Percentiles rank a stretch among this genome's conserved stretches.
Evolutionary conservation across 2,888 invertebrate genomes (phyloP).

Genomic region (Tiliacea citrago): DNA sequence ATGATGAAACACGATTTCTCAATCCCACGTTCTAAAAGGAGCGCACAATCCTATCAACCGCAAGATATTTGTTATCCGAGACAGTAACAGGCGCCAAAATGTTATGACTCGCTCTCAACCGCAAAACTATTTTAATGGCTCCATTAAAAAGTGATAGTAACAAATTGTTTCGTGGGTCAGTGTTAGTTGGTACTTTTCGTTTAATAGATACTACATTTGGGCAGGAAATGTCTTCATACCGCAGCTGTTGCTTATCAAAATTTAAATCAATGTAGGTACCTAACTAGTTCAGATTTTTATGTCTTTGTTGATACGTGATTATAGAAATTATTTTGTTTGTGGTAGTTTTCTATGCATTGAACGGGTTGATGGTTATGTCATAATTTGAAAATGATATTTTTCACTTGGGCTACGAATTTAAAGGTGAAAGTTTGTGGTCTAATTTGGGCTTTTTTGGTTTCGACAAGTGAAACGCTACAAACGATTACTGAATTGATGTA

Average conservation of each 20-base stretch:
- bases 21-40: constrained; percentile 72
- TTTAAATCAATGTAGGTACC: constrained; percentile 67
- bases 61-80: constrained; percentile 83
- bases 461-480: constrained; percentile 19
- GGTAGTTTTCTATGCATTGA: constrained; percentile 45
- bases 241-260: constrained; percentile 69
- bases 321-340: constrained; percentile 42
- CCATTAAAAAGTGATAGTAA: constrained; percentile 89
- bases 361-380: constrained; percentile 24
- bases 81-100: constrained; percentile 82
- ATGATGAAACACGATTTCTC: constrained; percentile 80
- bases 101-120: constrained; percentile 82
- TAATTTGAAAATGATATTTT: constrained; percentile 22
- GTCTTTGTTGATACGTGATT: constrained; percentile 46
- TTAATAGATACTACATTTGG: constrained; percentile 70
- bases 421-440: constrained; percentile 49
- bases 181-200: constrained; percentile 67
- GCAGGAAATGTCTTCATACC: constrained; percentile 79
- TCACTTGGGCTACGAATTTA: constrained; percentile 28
- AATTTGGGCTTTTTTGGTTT: constrained; percentile 9
- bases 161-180: constrained; percentile 83
- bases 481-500: constrained; percentile 25
- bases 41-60: constrained; percentile 78
- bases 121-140: constrained; percentile 87
- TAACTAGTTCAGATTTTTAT: constrained; percentile 61